Base-by-base conservation (phyloP, 1,140 invertebrate genomes). In the Zaprionus nigranus region DNA sequence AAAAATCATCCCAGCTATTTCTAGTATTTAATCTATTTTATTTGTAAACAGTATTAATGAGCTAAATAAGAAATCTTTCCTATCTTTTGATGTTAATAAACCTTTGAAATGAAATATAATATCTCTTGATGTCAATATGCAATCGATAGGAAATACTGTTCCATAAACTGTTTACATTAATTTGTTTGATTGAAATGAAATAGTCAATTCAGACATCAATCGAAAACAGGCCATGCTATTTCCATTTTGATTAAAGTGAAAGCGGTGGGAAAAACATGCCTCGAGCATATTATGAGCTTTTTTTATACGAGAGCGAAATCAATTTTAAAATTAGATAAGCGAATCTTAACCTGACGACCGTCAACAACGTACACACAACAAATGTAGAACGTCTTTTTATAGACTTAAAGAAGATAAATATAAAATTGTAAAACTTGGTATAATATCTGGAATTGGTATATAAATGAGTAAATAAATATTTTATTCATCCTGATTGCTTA, bases 1-100 rank as follows among this genome's bases (percentile, higher is more conserved):
- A 57, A 86, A 94, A 43, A 91, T 96, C 11, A 94, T 96, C 36
- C 92, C 93, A 1, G 92, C 93, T 58, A 63, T 95, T 1, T 94
- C 94, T 38, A 95, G 94, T 88, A 79, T 79, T 66, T 80, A 82
- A 67, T 22, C 11, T 11, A 51, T 13, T 22, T 11, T 22, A 51
- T 51, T 51, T 24, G 20, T 13, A 24, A 22, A 51, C 46, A 51
- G 46, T 51, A 24, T 51, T 51, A 22, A 24, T 51, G 20, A 51
- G 4, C 12, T 13, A 51, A 51, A 51, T 51, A 24, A 51, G 46
- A 51, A 51, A 51, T 24, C 17, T 4, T 49, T 22, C 9, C 17
- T 1, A 13, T 22, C 46, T 49, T 20, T 49, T 49, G 46, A 49
- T n/a, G 46, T 22, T 5, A 4, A 5, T 22, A 49, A 22, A 30